Evolutionary conservation across 1,140 invertebrate species (phyloP).

Genomic region (Drosophila navojoa): DNA sequence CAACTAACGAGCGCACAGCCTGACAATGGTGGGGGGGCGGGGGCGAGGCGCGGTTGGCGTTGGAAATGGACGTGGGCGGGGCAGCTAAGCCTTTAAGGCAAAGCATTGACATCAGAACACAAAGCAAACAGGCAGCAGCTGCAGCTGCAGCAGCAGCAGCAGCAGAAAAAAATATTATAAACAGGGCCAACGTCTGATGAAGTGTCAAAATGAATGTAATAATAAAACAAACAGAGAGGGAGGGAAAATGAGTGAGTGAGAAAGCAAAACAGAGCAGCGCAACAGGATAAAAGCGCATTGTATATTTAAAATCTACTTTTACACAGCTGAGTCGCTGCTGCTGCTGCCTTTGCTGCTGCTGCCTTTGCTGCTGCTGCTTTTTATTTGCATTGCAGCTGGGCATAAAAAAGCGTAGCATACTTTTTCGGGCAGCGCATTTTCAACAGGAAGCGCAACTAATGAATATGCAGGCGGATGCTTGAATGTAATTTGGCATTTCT

Average conservation of each 20-base stretch:
- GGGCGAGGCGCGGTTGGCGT: neutral
- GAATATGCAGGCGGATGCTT: conserved; percentile 26
- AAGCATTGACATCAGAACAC: conserved; percentile 76
- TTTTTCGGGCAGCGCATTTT: conserved; percentile 14
- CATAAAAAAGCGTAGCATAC: conserved; percentile 26
- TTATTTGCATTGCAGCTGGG: conserved; percentile 20
- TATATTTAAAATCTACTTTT: conserved; percentile 60
- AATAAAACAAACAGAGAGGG: conserved; percentile 70
- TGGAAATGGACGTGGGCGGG: neutral
- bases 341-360: conserved; percentile 30
- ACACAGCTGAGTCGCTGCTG: conserved; percentile 54
- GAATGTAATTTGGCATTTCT: conserved; percentile 30
- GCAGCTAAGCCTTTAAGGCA: conserved; percentile 72
- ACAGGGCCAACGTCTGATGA: conserved; percentile 78
- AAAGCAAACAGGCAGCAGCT: conserved; percentile 68
- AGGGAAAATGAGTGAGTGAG: neutral
- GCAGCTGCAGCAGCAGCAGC: conserved; percentile 31
- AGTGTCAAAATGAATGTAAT: conserved; percentile 81
- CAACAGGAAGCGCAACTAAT: conserved; percentile 34
- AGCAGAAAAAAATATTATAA: conserved; percentile 34
- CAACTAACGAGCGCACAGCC: conserved; percentile 70
- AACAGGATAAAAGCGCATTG: conserved; percentile 23
- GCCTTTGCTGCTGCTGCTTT: conserved; percentile 24
- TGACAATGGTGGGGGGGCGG: conserved; percentile 55
- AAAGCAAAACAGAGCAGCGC: neutral